Base-by-base conservation (phyloP, 2,888 invertebrate genomes). In the Linnaemya vulpina region DNA sequence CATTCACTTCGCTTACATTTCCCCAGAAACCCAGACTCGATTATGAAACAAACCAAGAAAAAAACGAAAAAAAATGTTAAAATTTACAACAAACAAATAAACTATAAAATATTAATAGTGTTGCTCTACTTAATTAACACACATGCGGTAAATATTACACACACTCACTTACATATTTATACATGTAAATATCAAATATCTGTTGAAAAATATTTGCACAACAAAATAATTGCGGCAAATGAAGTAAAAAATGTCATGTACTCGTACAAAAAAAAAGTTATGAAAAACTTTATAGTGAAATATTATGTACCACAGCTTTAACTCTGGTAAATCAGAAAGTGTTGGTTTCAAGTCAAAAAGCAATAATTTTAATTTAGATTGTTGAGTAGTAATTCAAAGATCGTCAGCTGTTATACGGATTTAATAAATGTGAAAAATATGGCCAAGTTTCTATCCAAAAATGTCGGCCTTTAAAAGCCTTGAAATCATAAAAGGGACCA, bases 101-200 rank as follows among this genome's bases (percentile, higher is more conserved):
- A 62, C 35, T 11, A 46, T 35, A n/a, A 40, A 63, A 68, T 73
- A 51, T 53, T 35, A 63, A 71, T 22, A 40, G 20, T 49, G 30
- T 38, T 76, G 79, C 51, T 76, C 79, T 43, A 80, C 22, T 51
- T 80, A n/a, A 75, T 79, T 78, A 43, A 40, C 53, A 63, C 63
- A 40, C 35, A 62, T 30, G 15, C 1, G 46, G 15, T 13, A 22
- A 20, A 53, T 53, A 53, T 55, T 55, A 46, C 20, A 30, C 30
- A 30, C 5, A 30, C 30, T 30, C 30, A 30, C 30, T 3, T 30
- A 30, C 30, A 30, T 30, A 5, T 30, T 3, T 30, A 5, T 30
- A 30, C 30, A 30, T 30, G 30, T 30, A 63, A 40, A 70, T 67
- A 77, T 81, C 73, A 53, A 77, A 77, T 80, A 35, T 76, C 80